Evolutionary conservation across 2,888 invertebrate species (phyloP), one percentile per base, ranked within the genome.

Genomic region (Coremacera marginata): DNA sequence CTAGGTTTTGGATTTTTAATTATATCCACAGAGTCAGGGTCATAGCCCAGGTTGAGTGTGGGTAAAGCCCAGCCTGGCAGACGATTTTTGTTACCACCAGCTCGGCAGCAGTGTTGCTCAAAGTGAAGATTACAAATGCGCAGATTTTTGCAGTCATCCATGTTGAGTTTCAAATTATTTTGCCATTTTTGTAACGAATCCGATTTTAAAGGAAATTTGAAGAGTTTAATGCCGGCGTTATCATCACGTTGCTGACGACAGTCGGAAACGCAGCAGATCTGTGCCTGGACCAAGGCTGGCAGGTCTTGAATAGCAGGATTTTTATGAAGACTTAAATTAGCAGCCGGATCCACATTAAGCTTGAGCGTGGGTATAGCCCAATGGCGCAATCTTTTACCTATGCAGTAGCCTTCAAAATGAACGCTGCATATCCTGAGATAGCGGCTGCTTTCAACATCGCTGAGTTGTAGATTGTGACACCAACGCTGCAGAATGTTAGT

Each of bases 71-170:
- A 81, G 16, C 52, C 14, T 7, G n/a, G 19, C 16, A 73, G n/a
- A 2, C 63, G 73, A 16, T 68, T 27, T 31, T 31, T 68, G 68
- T 14, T 51, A 11, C 25, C 60, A 5, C 19, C 19, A 2, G 37
- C 44, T 67, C 22, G 19, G 14, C 78, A 70, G 25, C 80, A 80
- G 51, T 76, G 78, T 19, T 75, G 76, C 44, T 82, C 81, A 60
- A 82, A 82, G 65, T 82, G 81, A 27, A 77, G 73, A 44, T 52
- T 79, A 31, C 81, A 82, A 5, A 82, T 77, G 7, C 81, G 63
- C 8, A 78, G 70, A 52, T 77, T 78, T 9, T 74, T 73, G n/a
- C 73, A 67, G 71, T 79, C 49, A 63, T 76, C 73, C 0, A 63
- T n/a, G 1, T 77, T 77, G 65, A 82, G 71, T 31, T 79, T 72